A percentile compares a stretch with the other conserved stretches of the same genome.
Evolutionary conservation across 1,140 invertebrate species (phyloP).

Genomic region (Drosophila baimaii): DNA sequence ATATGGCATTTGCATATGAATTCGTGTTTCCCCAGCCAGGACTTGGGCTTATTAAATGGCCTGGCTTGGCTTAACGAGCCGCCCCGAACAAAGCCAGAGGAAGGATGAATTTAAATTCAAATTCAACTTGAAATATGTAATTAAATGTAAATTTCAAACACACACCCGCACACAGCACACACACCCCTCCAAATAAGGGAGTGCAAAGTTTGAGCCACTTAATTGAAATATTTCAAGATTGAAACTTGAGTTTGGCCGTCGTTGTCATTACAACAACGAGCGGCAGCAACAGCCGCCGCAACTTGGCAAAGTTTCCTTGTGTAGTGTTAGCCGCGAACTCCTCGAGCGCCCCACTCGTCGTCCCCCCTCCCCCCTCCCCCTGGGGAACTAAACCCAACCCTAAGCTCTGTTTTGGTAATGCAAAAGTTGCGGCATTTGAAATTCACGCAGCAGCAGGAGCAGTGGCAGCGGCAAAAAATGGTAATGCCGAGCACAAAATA

Average conservation of each 20-base stretch:
- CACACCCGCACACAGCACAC: slow-evolving; percentile 33
- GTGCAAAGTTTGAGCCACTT: slow-evolving; percentile 76
- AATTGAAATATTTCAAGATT: slow-evolving; percentile 82
- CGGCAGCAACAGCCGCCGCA: slow-evolving; percentile 25
- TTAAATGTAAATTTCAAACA: slow-evolving; percentile 77
- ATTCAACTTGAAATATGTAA: slow-evolving; percentile 75
- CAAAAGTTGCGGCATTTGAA: slow-evolving; percentile 67
- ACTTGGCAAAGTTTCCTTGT: slow-evolving; percentile 57
- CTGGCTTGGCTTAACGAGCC: slow-evolving; percentile 65
- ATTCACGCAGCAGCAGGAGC: slow-evolving; percentile 26
- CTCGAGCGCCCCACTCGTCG: slow-evolving; percentile 19
- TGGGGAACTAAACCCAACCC: slow-evolving; percentile 16
- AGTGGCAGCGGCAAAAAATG: slow-evolving; percentile 39
- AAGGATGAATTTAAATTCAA: slow-evolving; percentile 42
- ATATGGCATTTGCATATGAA: slow-evolving; percentile 57
- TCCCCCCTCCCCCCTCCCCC: neutral
- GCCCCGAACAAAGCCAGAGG: slow-evolving; percentile 44
- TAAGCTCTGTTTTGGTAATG: slow-evolving; percentile 61
- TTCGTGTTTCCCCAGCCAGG: slow-evolving; percentile 12
- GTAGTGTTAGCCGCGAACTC: slow-evolving; percentile 40
- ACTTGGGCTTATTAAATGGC: slow-evolving; percentile 53
- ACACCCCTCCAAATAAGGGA: slow-evolving; percentile 33
- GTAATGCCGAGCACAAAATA: slow-evolving; percentile 53
- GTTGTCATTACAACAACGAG: slow-evolving; percentile 67
- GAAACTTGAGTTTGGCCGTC: slow-evolving; percentile 62